Evolutionary conservation across 2,113 vertebrate genomes (phyloP), one percentile per base, ranked within the genome.

Genomic region (Clupea harengus): DNA sequence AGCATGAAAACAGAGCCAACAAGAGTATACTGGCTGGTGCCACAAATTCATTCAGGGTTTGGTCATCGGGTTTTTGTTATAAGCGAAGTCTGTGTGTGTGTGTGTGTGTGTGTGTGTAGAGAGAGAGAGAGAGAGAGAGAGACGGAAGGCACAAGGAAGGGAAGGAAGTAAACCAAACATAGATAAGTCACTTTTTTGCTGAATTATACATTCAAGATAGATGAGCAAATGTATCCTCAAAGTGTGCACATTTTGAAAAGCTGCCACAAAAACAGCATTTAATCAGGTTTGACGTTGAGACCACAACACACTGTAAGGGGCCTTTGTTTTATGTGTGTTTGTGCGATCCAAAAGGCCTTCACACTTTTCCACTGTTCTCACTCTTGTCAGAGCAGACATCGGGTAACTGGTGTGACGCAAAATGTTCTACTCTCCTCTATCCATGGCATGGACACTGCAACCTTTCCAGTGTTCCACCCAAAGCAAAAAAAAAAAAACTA

Each of bases 51-150:
- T 39, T 39, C 39, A 39, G 39, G 39, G 39, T 39, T 39, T 39
- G 39, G 39, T 39, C 39, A 39, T 39, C 39, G 39, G 1, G 39
- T 39, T 39, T 39, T 39, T 39, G 39, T 39, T 39, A 39, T 39
- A 39, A 39, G 39, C 39, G 39, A 1, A 39, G 39, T 39, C 1
- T 39, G 39, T 39, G 39, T 87, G 49, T 57, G 82, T 85, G 39
- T 84, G 39, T 87, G 45, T 49, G 82, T 45, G 20, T 81, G 49
- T 44, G 84, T 83, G 39, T 39, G 85, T 81, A 39, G 39, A 39
- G 39, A 39, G 39, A 39, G 39, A 39, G 39, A 39, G 39, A 39
- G 39, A 39, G 39, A 39, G 39, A 39, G 39, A 39, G 39, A 2
- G 39, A 39, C 1, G 39, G 39, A 39, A 39, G 2, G 2, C 39